Percentiles rank a stretch among this genome's conserved stretches.
phyloP scores from a whole-genome alignment of 1,140 invertebrate species.

The Tenebrio molitor region DNA sequence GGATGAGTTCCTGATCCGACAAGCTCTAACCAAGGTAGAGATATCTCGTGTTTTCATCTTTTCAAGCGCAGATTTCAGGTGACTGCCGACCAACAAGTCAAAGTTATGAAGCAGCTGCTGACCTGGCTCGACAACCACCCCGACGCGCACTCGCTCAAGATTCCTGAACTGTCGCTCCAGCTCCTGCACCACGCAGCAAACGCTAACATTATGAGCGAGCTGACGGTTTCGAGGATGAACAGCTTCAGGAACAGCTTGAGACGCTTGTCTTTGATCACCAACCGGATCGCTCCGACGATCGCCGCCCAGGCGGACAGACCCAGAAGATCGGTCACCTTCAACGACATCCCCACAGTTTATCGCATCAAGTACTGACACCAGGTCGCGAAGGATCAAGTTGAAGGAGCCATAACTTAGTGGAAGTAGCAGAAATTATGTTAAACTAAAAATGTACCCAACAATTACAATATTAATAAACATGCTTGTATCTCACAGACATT shows the following conservation, averaged over 20 bases:
- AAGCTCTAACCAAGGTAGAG: slow-evolving; percentile 56
- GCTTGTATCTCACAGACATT: too few species aligned
- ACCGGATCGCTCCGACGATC: slow-evolving; percentile 44
- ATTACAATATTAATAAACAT: too few species aligned
- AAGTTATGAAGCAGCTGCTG: slow-evolving; percentile 56
- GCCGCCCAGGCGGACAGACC: neutral
- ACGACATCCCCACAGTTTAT: slow-evolving; percentile 52
- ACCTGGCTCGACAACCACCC: slow-evolving; percentile 58
- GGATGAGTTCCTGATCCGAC: slow-evolving; percentile 59
- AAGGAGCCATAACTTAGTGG: too few species aligned
- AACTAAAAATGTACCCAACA: too few species aligned
- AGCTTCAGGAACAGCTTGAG: slow-evolving; percentile 59
- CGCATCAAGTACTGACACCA: slow-evolving; percentile 46
- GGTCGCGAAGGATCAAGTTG: too few species aligned
- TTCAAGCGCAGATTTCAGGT: slow-evolving; percentile 50
- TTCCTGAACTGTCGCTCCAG: slow-evolving; percentile 57
- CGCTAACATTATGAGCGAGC: slow-evolving; percentile 51
- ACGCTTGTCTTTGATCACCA: slow-evolving; percentile 54
- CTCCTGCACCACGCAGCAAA: slow-evolving; percentile 51
- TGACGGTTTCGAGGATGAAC: slow-evolving; percentile 54
- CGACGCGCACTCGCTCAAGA: slow-evolving; percentile 49
- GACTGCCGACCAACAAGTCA: slow-evolving; percentile 56
- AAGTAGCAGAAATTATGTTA: too few species aligned
- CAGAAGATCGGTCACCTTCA: slow-evolving; percentile 54
- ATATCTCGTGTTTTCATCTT: neutral